Evolutionary conservation across 1,140 invertebrate species (phyloP).

Genomic region (Zaprionus lachaisei): DNA sequence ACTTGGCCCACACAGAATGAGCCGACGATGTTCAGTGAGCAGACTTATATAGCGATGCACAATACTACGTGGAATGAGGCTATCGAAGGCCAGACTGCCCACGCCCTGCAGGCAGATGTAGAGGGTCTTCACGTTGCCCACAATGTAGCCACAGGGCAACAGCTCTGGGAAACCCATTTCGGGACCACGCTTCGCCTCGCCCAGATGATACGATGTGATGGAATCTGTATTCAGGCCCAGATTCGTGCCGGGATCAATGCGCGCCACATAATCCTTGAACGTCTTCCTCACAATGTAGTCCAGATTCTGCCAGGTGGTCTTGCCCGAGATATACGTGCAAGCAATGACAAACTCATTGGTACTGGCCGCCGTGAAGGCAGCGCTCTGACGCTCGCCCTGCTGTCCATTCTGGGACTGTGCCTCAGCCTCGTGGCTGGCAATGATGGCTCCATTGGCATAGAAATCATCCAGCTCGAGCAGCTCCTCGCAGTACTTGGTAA

Average conservation of each 20-base stretch:
- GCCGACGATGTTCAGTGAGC: conserved; percentile 94
- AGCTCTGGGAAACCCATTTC: conserved; percentile 92
- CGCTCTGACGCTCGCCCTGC: conserved; percentile 79
- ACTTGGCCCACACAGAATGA: conserved; percentile 98
- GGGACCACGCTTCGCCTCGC: conserved; percentile 91
- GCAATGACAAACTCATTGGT: conserved; percentile 91
- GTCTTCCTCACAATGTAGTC: conserved; percentile 95
- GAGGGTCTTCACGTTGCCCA: conserved; percentile 92
- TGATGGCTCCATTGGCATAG: conserved; percentile 73
- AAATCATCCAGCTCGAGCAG: conserved; percentile 86
- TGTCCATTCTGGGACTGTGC: conserved; percentile 84
- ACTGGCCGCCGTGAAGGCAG: conserved; percentile 68
- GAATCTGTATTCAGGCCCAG: conserved; percentile 95
- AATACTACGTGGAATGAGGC: conserved; percentile 97
- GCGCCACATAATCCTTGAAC: conserved; percentile 97
- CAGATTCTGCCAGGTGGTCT: conserved; percentile 97
- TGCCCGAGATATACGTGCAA: conserved; percentile 94
- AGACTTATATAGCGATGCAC: conserved; percentile 96
- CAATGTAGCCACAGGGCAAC: conserved; percentile 96
- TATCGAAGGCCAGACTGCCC: conserved; percentile 97
- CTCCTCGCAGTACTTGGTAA: conserved; percentile 89
- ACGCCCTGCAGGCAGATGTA: conserved; percentile 95
- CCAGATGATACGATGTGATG: conserved; percentile 96
- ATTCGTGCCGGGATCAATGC: conserved; percentile 96
- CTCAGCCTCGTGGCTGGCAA: conserved; percentile 77